Base-by-base conservation (phyloP, 2,113 vertebrate genomes). In the Hypomesus transpacificus region DNA sequence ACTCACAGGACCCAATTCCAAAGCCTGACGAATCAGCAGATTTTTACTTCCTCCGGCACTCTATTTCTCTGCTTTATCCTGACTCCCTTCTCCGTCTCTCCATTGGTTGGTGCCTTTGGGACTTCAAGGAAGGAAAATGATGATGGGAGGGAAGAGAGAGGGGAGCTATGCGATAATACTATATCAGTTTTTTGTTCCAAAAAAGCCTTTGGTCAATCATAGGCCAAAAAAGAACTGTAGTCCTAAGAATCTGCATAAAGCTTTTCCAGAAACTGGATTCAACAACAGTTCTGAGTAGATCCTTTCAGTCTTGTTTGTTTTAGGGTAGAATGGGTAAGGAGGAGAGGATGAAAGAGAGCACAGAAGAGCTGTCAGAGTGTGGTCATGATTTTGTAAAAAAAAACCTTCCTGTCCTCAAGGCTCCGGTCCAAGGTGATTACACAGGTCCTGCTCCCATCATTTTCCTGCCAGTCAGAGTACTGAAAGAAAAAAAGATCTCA, bases 31-130 rank as follows among this genome's bases (percentile, higher is more conserved):
- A 85, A 64, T 84, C 82, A 75, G 83, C 87, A 75, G 66, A 80
- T 83, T 74, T 56, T 57, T 8, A 8, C 70, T 70, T 75, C 71
- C 67, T 46, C 69, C 76, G 62, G 51, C 56, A 74, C 74, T 78
- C 64, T 76, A 80, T 78, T 83, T 84, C 71, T 73, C 69, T 73
- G 79, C 79, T 80, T 88, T 90, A 89, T 89, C 87, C 88, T 83
- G 85, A 90, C 73, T 88, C 87, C 80, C 83, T 88, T 67, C 85
- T 89, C 70, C 17, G 86, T 85, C 74, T 88, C 90, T 88, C 91
- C 91, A 91, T 92, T 79, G 80, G 89, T 86, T 59, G 77, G 76
- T 82, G 86, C 81, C 81, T 79, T 76, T 78, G 75, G 78, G 71
- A 87, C 69, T 80, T 39, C 22, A 66, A 80, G 69, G 69, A 64